These are phyloP conservation scores for Rhagonycha fulva DNA, from an alignment of 2,888 invertebrate species.

Conservation along the genomic window DNA sequence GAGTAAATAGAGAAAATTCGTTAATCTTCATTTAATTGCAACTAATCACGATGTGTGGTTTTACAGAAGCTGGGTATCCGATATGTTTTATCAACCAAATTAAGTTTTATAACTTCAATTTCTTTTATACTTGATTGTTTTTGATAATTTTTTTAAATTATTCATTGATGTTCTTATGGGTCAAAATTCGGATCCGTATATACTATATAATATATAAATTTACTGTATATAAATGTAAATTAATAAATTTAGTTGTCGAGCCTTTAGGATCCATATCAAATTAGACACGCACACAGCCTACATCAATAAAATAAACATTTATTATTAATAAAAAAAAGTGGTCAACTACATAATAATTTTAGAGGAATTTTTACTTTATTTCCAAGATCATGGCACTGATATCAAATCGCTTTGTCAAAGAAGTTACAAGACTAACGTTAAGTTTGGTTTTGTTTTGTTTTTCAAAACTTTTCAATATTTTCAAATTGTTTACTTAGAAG, in stretches of 20 bases:
- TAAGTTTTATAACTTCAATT: constrained; percentile 35
- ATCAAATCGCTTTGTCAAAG: background rate
- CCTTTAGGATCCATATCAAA: background rate
- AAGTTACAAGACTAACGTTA: background rate
- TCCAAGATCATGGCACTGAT: background rate
- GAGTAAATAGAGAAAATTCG: constrained; percentile 19
- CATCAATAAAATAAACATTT: background rate
- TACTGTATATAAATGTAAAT: background rate
- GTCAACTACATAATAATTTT: background rate
- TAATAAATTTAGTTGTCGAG: background rate
- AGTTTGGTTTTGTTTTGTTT: background rate
- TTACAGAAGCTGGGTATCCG: constrained; percentile 22
- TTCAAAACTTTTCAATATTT: too few species aligned
- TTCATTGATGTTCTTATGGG: background rate
- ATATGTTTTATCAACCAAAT: constrained; percentile 34
- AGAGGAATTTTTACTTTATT: background rate
- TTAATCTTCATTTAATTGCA: constrained; percentile 38
- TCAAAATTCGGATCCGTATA: background rate
- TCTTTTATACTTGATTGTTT: background rate
- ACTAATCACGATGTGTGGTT: constrained; percentile 33
- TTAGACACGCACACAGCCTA: background rate
- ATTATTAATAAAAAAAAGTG: background rate
- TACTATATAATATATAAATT: background rate
- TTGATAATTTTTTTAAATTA: background rate
- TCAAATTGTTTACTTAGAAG: too few species aligned